Conservation (phyloP, 2,888 invertebrate species). For the Platycheirus albimanus region DNA sequence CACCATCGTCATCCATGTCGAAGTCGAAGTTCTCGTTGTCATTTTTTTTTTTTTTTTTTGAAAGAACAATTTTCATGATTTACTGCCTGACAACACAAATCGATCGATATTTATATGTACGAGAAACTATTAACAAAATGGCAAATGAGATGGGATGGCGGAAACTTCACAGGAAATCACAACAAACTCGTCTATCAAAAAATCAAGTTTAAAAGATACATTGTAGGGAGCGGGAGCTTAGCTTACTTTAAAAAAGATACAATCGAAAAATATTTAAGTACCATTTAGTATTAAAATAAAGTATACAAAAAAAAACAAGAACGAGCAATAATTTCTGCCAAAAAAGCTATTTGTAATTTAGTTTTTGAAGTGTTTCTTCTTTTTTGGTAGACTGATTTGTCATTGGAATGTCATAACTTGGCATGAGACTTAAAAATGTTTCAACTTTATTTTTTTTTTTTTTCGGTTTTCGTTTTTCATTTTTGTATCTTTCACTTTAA, state of each 20-base stretch:
- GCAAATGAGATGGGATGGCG: neutral
- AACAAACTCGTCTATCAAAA: too few relatives aligned
- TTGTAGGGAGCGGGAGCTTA: too few relatives aligned
- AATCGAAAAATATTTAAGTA: too few relatives aligned
- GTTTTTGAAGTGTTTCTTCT: constrained; percentile 1
- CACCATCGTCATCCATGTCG: too few relatives aligned
- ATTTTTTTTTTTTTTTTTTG: constrained; percentile 9
- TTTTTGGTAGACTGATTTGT: neutral
- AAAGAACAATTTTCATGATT: constrained; percentile 17
- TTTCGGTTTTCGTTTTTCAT: neutral
- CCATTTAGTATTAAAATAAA: too few relatives aligned
- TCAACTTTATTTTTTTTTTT: neutral
- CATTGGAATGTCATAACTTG: constrained; percentile 11
- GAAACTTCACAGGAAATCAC: too few relatives aligned
- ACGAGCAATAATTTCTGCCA: too few relatives aligned
- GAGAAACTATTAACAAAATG: constrained; percentile 15
- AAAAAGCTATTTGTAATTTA: neutral
- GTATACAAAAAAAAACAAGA: too few relatives aligned
- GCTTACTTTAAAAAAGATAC: too few relatives aligned
- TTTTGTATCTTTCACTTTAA: neutral
- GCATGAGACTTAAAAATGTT: constrained; percentile 10
- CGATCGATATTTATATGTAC: too few relatives aligned
- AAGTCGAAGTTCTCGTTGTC: constrained; percentile 13
- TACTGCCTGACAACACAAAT: constrained; percentile 11
- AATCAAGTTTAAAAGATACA: too few relatives aligned